These are phyloP conservation scores for Pristionchus mayeri DNA, from an alignment of 2,888 invertebrate species.

Conservation along the genomic window DNA sequence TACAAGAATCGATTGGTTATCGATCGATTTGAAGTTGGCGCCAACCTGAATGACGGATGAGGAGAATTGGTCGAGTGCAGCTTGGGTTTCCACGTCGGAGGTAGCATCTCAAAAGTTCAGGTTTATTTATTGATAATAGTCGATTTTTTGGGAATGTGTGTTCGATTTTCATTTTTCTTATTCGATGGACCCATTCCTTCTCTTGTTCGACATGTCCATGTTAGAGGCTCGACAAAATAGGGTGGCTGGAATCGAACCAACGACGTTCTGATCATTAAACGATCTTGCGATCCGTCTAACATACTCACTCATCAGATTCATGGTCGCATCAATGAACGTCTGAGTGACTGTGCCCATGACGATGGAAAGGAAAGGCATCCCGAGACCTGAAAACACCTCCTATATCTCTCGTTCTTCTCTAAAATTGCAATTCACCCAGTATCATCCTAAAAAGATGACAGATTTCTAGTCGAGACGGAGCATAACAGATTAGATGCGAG, in stretches of 20 bases:
- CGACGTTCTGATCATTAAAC: neutral
- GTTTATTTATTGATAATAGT: neutral
- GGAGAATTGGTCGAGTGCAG: constrained; percentile 54
- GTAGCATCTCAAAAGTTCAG: constrained; percentile 41
- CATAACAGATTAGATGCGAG: too few species aligned
- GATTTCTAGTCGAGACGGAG: too few species aligned
- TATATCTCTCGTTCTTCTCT: neutral
- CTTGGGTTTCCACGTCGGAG: neutral
- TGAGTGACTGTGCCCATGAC: constrained; percentile 62
- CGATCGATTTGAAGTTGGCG: neutral
- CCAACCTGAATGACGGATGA: constrained; percentile 55
- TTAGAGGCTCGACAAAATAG: neutral
- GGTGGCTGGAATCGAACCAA: too few species aligned
- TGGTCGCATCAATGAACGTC: constrained; percentile 59
- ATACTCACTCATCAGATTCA: constrained; percentile 37
- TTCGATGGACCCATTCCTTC: neutral
- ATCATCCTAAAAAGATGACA: too few species aligned
- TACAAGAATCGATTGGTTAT: neutral
- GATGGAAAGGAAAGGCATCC: constrained; percentile 45
- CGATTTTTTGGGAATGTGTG: too few species aligned
- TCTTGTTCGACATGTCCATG: too few species aligned
- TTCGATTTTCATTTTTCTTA: neutral
- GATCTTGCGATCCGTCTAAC: neutral
- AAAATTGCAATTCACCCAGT: too few species aligned
- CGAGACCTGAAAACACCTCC: neutral